Base-by-base conservation (phyloP, 2,113 vertebrate genomes). In the Ursus arctos region DNA sequence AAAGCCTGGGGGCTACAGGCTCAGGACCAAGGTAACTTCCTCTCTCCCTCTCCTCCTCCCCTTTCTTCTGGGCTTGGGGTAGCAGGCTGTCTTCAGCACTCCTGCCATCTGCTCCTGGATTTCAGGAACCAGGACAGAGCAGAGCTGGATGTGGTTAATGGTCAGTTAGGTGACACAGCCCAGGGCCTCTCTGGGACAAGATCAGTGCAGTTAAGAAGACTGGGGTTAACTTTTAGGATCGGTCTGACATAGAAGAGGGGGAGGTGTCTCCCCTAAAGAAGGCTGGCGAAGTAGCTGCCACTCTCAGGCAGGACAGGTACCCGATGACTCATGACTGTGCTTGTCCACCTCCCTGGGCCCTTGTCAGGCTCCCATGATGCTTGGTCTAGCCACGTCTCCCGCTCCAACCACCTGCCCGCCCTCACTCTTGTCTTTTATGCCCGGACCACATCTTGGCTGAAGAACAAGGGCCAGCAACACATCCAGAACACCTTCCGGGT, bases 1-100 rank as follows among this genome's bases (percentile, higher is more conserved):
- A 96, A 97, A 79, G 74, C 53, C 71, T 74, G 80, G 61, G 77
- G 92, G 14, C 82, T 85, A 22, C 0, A 21, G 55, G 65, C 74
- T 85, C 55, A 49, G 83, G 67, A 88, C 63, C 71, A 90, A 83
- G n/a, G 26, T 63, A 83, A 96, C 95, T 97, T 96, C 97, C 97
- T 96, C 91, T 91, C 1, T 81, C 57, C 80, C 61, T 47, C 71
- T 83, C 36, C 36, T 22, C 74, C 84, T 77, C 67, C 11, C 16
- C 74, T 83, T 76, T 74, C 67, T 82, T 87, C 87, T 90, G 40
- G 40, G 47, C 36, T 51, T 95, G 55, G 22, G 57, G 31, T 33
- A 31, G 13, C 22, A 33, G 74, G 26, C 40, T 53, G 2, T 47
- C 51, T 65, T 33, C 67, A 71, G 4, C 80, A 85, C 43, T 47